Percentiles rank a stretch among this genome's conserved stretches.
Evolutionary conservation across 1,140 invertebrate species (phyloP).

Genomic region (Drosophila littoralis): DNA sequence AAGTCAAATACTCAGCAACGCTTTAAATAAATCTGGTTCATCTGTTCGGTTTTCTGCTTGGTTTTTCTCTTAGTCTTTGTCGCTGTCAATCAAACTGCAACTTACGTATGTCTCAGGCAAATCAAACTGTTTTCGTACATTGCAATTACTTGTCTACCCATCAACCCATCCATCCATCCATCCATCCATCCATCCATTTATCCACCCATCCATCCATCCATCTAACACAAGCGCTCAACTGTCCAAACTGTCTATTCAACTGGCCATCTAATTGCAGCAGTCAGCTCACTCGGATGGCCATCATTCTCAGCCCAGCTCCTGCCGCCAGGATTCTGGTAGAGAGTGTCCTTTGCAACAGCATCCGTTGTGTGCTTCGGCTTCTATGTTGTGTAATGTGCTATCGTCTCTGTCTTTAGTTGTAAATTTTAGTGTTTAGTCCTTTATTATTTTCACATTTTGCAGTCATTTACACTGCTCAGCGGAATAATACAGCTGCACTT

Average conservation of each 20-base stretch:
- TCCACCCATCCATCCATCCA: slow-evolving; percentile 31
- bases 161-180: slow-evolving; percentile 20
- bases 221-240: slow-evolving; percentile 33
- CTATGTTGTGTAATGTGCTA: slow-evolving; percentile 1
- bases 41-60: neutral
- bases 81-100: slow-evolving; percentile 29
- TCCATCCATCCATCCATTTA: slow-evolving; percentile 3
- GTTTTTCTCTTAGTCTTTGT: neutral
- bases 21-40: neutral
- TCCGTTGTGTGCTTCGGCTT: slow-evolving; percentile 18
- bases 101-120: slow-evolving; percentile 20
- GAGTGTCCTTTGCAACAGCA: slow-evolving; percentile 40
- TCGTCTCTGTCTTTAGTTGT: slow-evolving; percentile 42
- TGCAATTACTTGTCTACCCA: slow-evolving; percentile 46
- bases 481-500: slow-evolving; percentile 39
- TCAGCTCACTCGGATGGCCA: slow-evolving; percentile 23
- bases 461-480: slow-evolving; percentile 53
- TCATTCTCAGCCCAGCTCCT: neutral
- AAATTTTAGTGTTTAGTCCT: slow-evolving; percentile 62
- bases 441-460: slow-evolving; percentile 68
- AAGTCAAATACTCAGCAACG: neutral
- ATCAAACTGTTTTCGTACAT: slow-evolving; percentile 37
- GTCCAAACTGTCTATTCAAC: slow-evolving; percentile 56
- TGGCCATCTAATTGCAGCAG: slow-evolving; percentile 56
- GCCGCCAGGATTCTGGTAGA: neutral